Evolutionary conservation across 2,888 invertebrate species (phyloP).

Genomic region (Cheilosia vernalis): DNA sequence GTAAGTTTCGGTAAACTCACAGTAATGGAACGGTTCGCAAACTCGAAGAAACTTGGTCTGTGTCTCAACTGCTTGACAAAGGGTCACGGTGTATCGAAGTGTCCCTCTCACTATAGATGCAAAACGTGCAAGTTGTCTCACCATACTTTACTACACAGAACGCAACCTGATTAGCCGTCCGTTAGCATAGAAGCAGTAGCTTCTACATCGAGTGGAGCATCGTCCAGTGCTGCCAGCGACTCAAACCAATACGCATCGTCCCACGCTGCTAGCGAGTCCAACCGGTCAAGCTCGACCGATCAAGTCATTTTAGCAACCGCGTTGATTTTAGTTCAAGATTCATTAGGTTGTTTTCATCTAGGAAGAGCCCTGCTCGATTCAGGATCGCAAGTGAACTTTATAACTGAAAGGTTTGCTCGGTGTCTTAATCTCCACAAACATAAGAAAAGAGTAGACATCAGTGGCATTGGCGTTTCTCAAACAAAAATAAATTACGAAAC

Average conservation of each 20-base stretch:
- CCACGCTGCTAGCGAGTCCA: neutral
- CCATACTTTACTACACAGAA: no score
- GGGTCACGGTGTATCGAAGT: neutral
- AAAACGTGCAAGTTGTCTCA: no score
- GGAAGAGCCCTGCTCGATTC: slow-evolving; percentile 17
- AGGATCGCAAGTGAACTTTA: slow-evolving; percentile 17
- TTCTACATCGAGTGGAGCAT: no score
- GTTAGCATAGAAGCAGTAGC: no score
- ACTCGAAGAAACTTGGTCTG: neutral
- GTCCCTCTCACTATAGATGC: no score
- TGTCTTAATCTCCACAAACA: neutral
- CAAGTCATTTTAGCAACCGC: neutral
- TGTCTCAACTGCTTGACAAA: neutral
- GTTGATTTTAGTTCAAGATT: neutral
- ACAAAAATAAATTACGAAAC: slow-evolving; percentile 7
- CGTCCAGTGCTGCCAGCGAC: no score
- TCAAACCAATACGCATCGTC: neutral
- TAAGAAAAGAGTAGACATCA: slow-evolving; percentile 5
- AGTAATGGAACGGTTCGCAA: neutral
- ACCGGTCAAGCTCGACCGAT: no score
- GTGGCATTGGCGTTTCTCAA: slow-evolving; percentile 5
- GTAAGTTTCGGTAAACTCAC: neutral
- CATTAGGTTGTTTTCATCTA: neutral
- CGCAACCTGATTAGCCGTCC: no score
- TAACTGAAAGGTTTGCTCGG: slow-evolving; percentile 12